Base-by-base conservation (phyloP, 2,797 vertebrate species). In the Oophaga sylvatica region DNA sequence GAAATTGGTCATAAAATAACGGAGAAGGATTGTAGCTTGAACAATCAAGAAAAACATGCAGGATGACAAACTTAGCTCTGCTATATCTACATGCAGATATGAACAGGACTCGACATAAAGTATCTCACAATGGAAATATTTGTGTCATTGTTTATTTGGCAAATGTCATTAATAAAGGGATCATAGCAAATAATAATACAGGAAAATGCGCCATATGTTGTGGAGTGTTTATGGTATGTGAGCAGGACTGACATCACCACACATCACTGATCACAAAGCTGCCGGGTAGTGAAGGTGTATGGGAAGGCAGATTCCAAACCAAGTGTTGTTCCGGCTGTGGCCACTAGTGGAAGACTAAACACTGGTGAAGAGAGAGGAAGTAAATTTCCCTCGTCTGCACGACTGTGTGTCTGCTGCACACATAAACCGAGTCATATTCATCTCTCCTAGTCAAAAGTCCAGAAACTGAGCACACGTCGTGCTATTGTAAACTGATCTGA, bases 401-500 rank as follows among this genome's bases (percentile, higher is more conserved):
- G 12, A 17, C 80, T 5, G 48, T 26, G 53, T 65, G 31, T 63
- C 2, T 10, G 26, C 78, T 70, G 53, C 56, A 10, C 20, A 83
- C 57, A 70, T 48, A 71, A 71, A 22, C 48, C 12, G 35, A 17
- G 67, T 48, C 29, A 60, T 26, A 84, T 73, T 20, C n/a, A 59
- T 75, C 31, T n/a, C n/a, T 71, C 22, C 29, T 59, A 19, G 26
- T 45, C 22, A 29, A 57, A 29, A 53, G 29, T 57, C 26, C 48
- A 22, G 56, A 75, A 31, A 22, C 81, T 15, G 7, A 59, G 68
- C 53, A 62, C 53, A 84, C 31, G 48, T 62, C 57, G 13, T 41
- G 56, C 77, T 31, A 60, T 22, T 65, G 80, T 81, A 67, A 81
- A 67, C 56, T 68, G 35, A 81, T 53, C 16, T 19, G 45, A 68